A percentile compares a stretch with the other conserved stretches of the same genome.
Conservation (phyloP, 2,797 vertebrate genomes). For the Geotrypetes seraphini region DNA sequence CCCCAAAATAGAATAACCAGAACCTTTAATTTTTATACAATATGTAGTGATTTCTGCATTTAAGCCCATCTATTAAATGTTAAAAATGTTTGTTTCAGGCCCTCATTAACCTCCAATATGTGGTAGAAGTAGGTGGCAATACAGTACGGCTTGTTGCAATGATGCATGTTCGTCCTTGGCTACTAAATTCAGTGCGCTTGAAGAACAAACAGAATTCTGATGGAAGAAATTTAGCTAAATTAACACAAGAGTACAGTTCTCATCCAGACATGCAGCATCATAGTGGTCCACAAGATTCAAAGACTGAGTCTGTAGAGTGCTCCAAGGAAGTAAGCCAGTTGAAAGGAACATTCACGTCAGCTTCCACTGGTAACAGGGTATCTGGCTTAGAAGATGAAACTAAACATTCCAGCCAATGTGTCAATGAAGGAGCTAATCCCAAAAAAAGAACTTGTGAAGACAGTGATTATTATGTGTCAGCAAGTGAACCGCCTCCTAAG, state of each 20-base stretch:
- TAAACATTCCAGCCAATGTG: background rate
- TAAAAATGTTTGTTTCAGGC: slow-evolving; percentile 57
- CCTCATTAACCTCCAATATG: slow-evolving; percentile 59
- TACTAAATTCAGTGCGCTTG: slow-evolving; percentile 49
- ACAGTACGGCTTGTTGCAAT: slow-evolving; percentile 63
- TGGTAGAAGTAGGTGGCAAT: slow-evolving; percentile 67
- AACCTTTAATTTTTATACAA: no score
- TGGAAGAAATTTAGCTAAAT: no score
- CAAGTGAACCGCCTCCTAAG: background rate
- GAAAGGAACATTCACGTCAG: accelerated
- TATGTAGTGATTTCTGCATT: no score
- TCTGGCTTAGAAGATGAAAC: slow-evolving; percentile 1
- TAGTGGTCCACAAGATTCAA: background rate
- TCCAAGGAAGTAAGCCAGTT: slow-evolving; percentile 8
- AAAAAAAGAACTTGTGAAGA: slow-evolving; percentile 21
- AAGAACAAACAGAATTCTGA: slow-evolving; percentile 6
- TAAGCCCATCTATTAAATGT: no score
- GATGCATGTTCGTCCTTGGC: slow-evolving; percentile 68
- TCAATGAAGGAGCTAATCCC: slow-evolving; percentile 5
- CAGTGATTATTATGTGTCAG: background rate
- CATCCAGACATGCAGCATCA: background rate
- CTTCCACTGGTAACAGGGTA: background rate
- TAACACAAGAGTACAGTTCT: background rate
- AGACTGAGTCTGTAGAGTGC: background rate
- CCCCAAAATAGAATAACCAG: no score